These are phyloP conservation scores for Crotalus viridis DNA, from an alignment of 2,113 vertebrate species.

Conservation along the genomic window DNA sequence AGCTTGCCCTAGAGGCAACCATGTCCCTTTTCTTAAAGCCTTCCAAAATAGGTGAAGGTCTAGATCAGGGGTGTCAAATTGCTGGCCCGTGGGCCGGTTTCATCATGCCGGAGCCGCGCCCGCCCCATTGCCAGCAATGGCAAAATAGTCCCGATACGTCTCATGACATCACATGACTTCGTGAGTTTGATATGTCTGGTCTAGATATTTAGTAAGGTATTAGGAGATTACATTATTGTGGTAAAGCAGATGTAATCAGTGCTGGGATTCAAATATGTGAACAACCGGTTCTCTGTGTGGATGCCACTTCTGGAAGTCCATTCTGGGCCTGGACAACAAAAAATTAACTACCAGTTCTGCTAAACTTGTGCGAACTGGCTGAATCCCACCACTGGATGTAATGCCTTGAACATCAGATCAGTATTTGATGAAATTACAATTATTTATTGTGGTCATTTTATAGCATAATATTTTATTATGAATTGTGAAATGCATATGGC, in stretches of 20 bases:
- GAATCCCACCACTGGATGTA: neutral
- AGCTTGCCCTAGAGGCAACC: neutral
- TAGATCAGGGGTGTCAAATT: neutral
- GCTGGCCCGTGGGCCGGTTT: no score
- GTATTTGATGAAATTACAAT: neutral
- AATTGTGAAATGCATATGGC: neutral
- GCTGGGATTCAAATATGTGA: no score
- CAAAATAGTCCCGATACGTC: no score
- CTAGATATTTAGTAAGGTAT: neutral
- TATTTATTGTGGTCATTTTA: neutral
- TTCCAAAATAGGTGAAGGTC: neutral
- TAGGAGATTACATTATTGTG: neutral
- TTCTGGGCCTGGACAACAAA: no score
- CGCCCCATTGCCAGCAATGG: no score
- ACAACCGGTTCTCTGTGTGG: no score
- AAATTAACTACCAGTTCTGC: no score
- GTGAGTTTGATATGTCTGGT: neutral
- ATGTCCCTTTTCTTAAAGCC: neutral
- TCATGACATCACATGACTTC: no score
- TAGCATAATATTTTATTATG: neutral
- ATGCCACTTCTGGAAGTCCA: no score
- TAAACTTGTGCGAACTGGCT: no score
- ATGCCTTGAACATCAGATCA: neutral
- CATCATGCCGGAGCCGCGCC: no score
- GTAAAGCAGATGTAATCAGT: neutral